A percentile compares a stretch with the other conserved stretches of the same genome.
Conservation (phyloP, 2,113 vertebrate species). For the Tringa solitaria region DNA sequence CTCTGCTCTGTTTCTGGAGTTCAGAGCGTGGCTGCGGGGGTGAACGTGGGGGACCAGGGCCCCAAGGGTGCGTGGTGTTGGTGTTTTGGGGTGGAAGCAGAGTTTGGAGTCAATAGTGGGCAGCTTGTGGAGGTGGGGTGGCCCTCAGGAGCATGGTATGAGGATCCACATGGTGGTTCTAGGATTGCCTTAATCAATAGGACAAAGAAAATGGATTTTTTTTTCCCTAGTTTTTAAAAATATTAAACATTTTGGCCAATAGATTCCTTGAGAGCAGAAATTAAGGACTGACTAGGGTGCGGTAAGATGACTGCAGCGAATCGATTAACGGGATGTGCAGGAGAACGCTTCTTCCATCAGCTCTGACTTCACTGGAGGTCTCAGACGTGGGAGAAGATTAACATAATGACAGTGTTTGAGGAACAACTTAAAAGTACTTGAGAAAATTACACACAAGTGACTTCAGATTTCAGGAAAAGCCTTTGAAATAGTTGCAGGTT, state of each 20-base stretch:
- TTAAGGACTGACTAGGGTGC: neutral
- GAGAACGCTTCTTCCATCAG: neutral
- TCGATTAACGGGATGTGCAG: neutral
- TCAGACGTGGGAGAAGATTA: neutral
- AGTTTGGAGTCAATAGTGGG: neutral
- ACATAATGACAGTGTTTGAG: neutral
- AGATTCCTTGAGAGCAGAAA: neutral
- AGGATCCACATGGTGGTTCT: neutral
- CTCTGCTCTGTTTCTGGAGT: neutral
- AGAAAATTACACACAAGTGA: neutral
- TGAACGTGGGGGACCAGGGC: neutral
- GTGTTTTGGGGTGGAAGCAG: neutral
- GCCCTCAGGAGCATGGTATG: neutral
- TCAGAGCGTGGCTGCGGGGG: rapidly evolving
- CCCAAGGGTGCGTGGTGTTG: neutral
- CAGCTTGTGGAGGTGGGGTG: neutral
- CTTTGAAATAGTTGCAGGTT: neutral
- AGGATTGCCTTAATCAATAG: neutral
- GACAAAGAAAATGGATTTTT: neutral
- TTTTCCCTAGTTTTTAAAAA: neutral
- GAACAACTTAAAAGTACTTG: neutral
- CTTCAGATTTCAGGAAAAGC: neutral
- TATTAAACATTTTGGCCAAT: too few relatives aligned
- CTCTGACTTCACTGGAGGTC: neutral
- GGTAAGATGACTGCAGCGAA: neutral